A percentile compares a stretch with the other conserved stretches of the same genome.
phyloP scores from a whole-genome alignment of 1,140 invertebrate genomes.

The Psilanteris sp. region DNA sequence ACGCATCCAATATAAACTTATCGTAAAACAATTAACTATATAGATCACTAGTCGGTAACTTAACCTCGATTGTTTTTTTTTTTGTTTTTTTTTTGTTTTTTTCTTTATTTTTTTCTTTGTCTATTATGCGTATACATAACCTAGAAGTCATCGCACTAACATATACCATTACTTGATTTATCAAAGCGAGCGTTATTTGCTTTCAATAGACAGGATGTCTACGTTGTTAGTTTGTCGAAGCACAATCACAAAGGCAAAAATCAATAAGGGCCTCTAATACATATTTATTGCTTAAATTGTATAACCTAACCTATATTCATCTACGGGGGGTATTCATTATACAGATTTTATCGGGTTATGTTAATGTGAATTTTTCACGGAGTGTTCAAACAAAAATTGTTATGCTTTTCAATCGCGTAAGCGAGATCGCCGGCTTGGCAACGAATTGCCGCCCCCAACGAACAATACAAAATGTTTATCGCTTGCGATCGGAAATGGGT shows the following conservation, averaged over 20 bases:
- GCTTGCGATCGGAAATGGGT: no score
- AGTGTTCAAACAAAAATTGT: no score
- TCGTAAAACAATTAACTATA: conserved; percentile 20
- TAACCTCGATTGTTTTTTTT: no score
- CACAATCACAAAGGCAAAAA: conserved; percentile 27
- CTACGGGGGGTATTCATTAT: conserved; percentile 1
- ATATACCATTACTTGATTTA: conserved; percentile 19
- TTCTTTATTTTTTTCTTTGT: not conserved
- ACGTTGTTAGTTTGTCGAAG: conserved; percentile 32
- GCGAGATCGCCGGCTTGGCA: no score
- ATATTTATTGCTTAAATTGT: conserved; percentile 21
- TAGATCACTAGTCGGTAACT: conserved; percentile 19
- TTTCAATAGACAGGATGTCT: conserved; percentile 9
- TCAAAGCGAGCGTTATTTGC: conserved; percentile 34
- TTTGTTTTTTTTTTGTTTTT: no score
- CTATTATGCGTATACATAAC: conserved; percentile 6
- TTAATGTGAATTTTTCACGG: no score
- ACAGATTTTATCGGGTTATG: not conserved
- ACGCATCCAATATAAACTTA: conserved; percentile 44
- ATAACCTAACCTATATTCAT: conserved; percentile 19
- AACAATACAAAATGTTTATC: no score
- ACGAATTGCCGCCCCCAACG: no score
- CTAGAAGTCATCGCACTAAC: conserved; percentile 36
- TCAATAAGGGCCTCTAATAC: conserved; percentile 15
- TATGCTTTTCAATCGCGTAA: no score